Conservation (phyloP, 1,140 invertebrate genomes). For the Euschistus heros region DNA sequence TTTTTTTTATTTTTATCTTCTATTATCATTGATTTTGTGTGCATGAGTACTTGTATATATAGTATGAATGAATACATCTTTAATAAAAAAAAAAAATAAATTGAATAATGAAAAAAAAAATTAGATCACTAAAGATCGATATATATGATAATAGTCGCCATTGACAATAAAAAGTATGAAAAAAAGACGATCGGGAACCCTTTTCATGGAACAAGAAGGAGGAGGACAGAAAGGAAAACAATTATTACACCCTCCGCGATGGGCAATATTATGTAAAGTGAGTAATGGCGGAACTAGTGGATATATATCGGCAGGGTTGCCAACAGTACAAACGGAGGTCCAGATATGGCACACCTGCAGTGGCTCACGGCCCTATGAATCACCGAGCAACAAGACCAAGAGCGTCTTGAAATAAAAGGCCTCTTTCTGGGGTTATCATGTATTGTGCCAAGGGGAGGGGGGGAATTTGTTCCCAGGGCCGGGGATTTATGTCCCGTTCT, state of each 20-base stretch:
- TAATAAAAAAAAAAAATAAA: no score
- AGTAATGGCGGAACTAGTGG: background rate
- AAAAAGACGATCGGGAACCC: no score
- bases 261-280: background rate
- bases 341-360: conserved; percentile 5
- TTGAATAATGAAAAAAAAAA: no score
- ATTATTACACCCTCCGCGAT: background rate
- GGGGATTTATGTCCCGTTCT: conserved; percentile 7
- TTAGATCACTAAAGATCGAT: no score
- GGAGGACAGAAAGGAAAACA: no score
- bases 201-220: no score
- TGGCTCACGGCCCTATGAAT: conserved; percentile 7
- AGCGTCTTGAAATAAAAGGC: conserved; percentile 6
- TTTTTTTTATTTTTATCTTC: no score
- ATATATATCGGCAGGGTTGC: background rate
- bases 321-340: background rate
- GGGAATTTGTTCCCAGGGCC: conserved; percentile 7
- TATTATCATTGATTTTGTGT: no score
- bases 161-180: no score
- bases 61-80: no score
- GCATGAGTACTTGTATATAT: no score
- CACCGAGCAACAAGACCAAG: conserved; percentile 1
- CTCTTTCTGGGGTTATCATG: conserved; percentile 9
- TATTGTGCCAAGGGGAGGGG: background rate
- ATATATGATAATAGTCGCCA: no score